These are phyloP conservation scores for Rhabdophis nuchalis DNA, from an alignment of 2,797 vertebrate species.

Conservation along the genomic window DNA sequence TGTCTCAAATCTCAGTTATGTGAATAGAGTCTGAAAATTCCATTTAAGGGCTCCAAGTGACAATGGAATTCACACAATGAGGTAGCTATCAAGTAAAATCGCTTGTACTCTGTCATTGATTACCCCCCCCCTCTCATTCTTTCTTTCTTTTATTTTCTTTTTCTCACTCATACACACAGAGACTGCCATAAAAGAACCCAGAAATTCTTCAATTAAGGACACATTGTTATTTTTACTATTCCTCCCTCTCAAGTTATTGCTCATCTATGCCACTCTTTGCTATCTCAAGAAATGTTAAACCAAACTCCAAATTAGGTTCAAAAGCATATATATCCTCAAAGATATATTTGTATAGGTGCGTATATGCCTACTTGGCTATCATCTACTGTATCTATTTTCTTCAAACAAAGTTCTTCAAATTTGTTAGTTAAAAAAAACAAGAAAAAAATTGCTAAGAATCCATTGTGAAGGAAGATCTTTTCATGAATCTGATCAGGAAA, in stretches of 20 bases:
- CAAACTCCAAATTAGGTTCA: background rate
- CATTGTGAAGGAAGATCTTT: background rate
- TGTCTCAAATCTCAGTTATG: conserved; percentile 22
- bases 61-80: background rate
- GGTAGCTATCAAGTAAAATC: background rate
- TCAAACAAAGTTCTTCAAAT: background rate
- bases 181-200: background rate
- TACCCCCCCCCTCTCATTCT: background rate
- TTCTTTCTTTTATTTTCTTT: background rate
- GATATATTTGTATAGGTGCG: background rate
- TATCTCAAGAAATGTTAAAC: background rate
- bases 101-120: background rate
- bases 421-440: background rate
- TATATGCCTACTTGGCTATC: background rate
- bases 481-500: background rate
- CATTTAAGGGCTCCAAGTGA: conserved; percentile 14
- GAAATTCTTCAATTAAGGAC: background rate
- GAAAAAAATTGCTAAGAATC: background rate
- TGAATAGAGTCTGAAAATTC: conserved; percentile 34
- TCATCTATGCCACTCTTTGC: background rate
- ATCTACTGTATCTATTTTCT: background rate
- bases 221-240: background rate
- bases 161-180: background rate
- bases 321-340: background rate
- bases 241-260: background rate